A percentile compares a stretch with the other conserved stretches of the same genome.
Conservation (phyloP, 2,888 invertebrate species). For the Amphiduros pacificus region DNA sequence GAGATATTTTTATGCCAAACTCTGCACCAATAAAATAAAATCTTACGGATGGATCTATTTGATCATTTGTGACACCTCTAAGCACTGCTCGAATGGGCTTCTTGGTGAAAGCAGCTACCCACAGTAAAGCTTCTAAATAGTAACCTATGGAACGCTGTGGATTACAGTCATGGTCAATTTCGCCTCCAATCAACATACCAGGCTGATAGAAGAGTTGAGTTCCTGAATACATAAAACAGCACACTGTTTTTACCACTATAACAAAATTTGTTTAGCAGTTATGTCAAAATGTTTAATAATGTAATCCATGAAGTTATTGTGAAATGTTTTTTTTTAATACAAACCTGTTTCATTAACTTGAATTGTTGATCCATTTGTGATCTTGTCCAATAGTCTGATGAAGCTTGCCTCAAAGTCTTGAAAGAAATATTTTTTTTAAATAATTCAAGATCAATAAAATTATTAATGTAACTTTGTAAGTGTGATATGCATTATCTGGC, state of each 20-base stretch:
- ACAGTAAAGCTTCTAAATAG: conserved; percentile 86
- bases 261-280: neutral
- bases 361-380: conserved; percentile 86
- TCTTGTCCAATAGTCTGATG: conserved; percentile 84
- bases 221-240: conserved; percentile 63
- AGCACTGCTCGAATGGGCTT: conserved; percentile 79
- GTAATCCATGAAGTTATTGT: neutral
- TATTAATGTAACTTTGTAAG: too few relatives aligned
- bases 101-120: conserved; percentile 93
- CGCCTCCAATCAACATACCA: conserved; percentile 87
- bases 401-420: conserved; percentile 86
- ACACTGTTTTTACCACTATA: neutral
- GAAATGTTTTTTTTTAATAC: neutral
- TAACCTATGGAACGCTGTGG: conserved; percentile 77
- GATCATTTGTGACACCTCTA: conserved; percentile 85
- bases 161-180: conserved; percentile 84
- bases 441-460: too few relatives aligned
- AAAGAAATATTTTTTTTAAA: too few relatives aligned
- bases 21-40: neutral
- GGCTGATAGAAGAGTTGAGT: conserved; percentile 87
- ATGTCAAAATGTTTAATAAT: neutral
- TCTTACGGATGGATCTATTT: conserved; percentile 60
- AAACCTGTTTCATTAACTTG: conserved; percentile 81
- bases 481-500: too few relatives aligned
- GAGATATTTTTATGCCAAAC: neutral